Evolutionary conservation across 2,888 invertebrate species (phyloP).

Genomic region (Andrena dorsata): DNA sequence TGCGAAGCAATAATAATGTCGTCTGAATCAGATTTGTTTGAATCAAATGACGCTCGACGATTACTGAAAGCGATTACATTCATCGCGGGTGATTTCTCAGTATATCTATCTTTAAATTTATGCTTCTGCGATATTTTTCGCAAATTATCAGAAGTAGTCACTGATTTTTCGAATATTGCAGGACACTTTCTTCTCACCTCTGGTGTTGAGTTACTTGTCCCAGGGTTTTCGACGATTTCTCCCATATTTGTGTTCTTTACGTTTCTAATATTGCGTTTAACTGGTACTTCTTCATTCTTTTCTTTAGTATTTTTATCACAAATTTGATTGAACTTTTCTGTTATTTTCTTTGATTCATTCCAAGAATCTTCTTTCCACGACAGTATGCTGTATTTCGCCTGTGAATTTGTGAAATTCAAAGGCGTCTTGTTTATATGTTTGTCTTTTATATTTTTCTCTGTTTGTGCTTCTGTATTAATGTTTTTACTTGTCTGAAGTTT

Average conservation of each 20-base stretch:
- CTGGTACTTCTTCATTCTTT: conserved; percentile 21
- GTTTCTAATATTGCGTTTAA: conserved; percentile 37
- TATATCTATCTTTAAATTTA: conserved; percentile 48
- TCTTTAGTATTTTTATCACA: conserved; percentile 17
- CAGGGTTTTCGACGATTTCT: conserved; percentile 28
- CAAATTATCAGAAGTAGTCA: not conserved
- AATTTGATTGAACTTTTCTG: conserved; percentile 43
- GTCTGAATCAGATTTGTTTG: conserved; percentile 80
- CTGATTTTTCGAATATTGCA: conserved; percentile 12
- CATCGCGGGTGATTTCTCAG: conserved; percentile 60
- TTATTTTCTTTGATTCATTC: conserved; percentile 69
- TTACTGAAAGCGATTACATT: conserved; percentile 65
- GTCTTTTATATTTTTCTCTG: conserved; percentile 10
- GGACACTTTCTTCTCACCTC: conserved; percentile 20
- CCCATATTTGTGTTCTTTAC: conserved; percentile 46
- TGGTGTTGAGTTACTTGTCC: conserved; percentile 17
- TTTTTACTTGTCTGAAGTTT: not conserved
- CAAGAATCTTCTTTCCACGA: conserved; percentile 78
- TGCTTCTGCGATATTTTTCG: conserved; percentile 23
- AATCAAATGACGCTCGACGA: conserved; percentile 72
- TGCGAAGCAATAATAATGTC: conserved; percentile 77
- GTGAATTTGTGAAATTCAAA: conserved; percentile 10
- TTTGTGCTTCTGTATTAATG: conserved; percentile 1
- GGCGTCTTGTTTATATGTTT: conserved; percentile 16
- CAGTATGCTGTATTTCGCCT: conserved; percentile 51